Evolutionary conservation across 2,113 vertebrate genomes (phyloP), one percentile per base, ranked within the genome.

Genomic region (Callipepla californica): DNA sequence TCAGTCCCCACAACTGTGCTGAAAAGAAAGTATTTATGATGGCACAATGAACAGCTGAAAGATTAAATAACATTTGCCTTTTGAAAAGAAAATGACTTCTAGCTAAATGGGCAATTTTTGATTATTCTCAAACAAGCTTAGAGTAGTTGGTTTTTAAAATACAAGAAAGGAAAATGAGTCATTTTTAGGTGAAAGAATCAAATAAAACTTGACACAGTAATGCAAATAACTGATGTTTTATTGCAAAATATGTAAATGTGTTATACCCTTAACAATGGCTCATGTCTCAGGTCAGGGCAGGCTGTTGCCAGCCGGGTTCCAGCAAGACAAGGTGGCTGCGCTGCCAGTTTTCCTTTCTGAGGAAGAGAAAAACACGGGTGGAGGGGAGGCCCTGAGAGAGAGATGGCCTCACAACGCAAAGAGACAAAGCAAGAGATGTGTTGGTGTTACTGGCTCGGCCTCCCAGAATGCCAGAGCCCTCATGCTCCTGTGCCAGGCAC

Each of bases 21-120:
- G 99, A 99, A 99, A 99, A 99, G 99, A 99, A 99, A 99, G 99
- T 99, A 99, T 99, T 99, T 99, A 99, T 99, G 99, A 99, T 99
- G 99, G 99, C 99, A 99, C 99, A 99, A 99, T 99, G 99, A 99
- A 99, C 99, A 99, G 99, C 99, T 99, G 99, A 99, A 99, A 99
- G 99, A 99, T 99, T 99, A 99, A 99, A 99, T 99, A 99, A 99
- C 99, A 99, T 99, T 99, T 99, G 99, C 99, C 99, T 99, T 99
- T 99, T 99, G 99, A 99, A 99, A 99, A 99, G 99, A 99, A 99
- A 99, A 99, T 99, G 99, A 99, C 99, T 99, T 99, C 99, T 99
- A 99, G 99, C 99, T 99, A 99, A 99, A 99, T 99, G 99, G 99
- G 98, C 99, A 99, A 99, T 99, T 99, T 99, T 99, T 99, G 98